Evolutionary conservation across 2,797 vertebrate species (phyloP), one percentile per base, ranked within the genome.

Genomic region (Tenualosa thibaudeaui): DNA sequence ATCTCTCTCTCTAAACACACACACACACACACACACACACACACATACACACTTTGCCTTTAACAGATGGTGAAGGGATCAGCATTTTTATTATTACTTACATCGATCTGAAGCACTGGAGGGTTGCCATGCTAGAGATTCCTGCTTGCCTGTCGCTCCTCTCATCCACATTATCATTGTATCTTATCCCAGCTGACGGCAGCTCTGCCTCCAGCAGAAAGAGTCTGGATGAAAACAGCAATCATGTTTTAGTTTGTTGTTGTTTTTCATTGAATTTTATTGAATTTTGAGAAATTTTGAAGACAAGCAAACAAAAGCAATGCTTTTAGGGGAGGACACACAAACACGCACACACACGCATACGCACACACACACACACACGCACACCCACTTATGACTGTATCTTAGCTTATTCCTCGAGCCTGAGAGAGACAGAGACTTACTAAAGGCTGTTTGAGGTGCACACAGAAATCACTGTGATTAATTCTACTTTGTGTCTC

Each of bases 381-480:
- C 58, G n/a, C 17, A 19, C 58, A 60, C 49, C 4, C 6, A n/a
- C 58, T n/a, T 22, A n/a, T 62, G 58, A 7, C 22, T 62, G 22
- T 62, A n/a, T 62, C 60, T 60, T 22, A 60, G 22, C 58, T 8
- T 12, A n/a, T n/a, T 22, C 22, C 22, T 65, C n/a, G 5, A 65
- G 58, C 4, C 82, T 84, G 49, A 82, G 46, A 58, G 26, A 46
- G 78, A 46, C 65, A 58, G 46, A 26, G 78, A 26, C 40, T 43
- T 31, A 10, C 78, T 58, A 81, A 58, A 26, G 78, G n/a, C 40
- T 71, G 56, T 81, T 81, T 60, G 83, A 81, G 85, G 85, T 43
- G 82, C 62, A 86, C 51, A 82, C 31, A 31, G 40, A 19, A 19
- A 56, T 31, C 22, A 62, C 65, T 17, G 87, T 17, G 87, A 86